Base-by-base conservation (phyloP, 1,140 invertebrate species). In the Drosophila neocordata region DNA sequence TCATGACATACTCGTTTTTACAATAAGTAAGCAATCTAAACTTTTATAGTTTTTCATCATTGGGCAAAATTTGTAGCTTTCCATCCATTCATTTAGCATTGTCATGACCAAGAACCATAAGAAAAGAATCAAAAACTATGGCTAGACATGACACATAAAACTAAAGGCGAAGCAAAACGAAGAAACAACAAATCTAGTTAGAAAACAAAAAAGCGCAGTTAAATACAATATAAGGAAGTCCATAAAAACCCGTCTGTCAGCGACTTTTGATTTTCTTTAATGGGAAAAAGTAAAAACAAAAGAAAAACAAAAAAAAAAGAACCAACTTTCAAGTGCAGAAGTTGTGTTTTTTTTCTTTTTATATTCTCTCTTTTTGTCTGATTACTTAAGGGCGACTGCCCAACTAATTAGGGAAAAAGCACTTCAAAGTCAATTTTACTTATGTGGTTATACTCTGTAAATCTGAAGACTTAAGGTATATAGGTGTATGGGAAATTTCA, bases 351-450 rank as follows among this genome's bases (percentile, higher is more conserved):
- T 31, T 31, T 31, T 31, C 7, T 31, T 31, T 1, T 31, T 31
- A 1, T 31, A 7, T 31, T 31, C 27, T 31, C 7, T 31, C 27
- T 31, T 31, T 31, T 31, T 7, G 4, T 56, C 13, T 56, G 53
- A 56, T 56, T 34, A 35, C 15, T 34, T 55, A 55, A 35, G 53
- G 22, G 52, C 52, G 27, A 9, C 52, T 34, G n/a, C 27, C 53
- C 31, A 24, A 35, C 27, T 56, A 56, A 56, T 56, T 56, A 56
- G 53, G 34, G 53, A 34, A 35, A 56, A 35, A 55, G 15, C 15
- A 59, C 57, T 59, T 59, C 57, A 59, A 59, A 59, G 57, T 59
- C 41, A 48, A 48, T 48, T 48, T 18, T 20, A 48, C 20, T 48
- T 18, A 15, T 48, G 41, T 48, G 41, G 41, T 48, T 48, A 2